Evolutionary conservation across 2,113 vertebrate genomes (phyloP).

Genomic region (Poecile atricapillus): DNA sequence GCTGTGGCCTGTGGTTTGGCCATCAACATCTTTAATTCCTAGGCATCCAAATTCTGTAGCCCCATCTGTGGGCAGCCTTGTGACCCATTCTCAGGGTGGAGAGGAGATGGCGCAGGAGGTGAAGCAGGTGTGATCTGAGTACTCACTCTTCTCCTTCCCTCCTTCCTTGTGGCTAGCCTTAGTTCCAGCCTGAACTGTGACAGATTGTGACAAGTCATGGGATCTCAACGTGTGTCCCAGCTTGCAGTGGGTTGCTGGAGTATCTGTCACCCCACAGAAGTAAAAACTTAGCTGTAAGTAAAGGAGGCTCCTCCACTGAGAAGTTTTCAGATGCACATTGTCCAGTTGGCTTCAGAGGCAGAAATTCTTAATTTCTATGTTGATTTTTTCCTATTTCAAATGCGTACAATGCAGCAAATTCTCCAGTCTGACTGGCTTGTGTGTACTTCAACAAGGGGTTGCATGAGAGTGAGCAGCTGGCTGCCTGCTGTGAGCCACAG

Average conservation of each 20-base stretch:
- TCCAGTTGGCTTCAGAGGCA: neutral
- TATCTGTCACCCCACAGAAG: neutral
- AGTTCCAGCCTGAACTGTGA: neutral
- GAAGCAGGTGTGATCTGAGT: neutral
- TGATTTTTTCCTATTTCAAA: conserved; percentile 8
- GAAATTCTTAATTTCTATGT: conserved; percentile 17
- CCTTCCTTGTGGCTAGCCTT: neutral
- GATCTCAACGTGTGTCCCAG: neutral
- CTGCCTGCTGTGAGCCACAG: neutral
- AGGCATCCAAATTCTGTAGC: neutral
- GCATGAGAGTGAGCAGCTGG: neutral
- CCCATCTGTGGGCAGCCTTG: neutral
- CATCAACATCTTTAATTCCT: neutral
- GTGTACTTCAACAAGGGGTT: neutral
- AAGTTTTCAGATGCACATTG: neutral
- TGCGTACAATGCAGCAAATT: neutral
- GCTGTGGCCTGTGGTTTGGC: neutral
- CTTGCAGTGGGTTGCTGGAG: rapidly evolving
- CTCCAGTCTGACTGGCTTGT: neutral
- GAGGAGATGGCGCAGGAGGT: rapidly evolving
- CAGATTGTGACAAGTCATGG: rapidly evolving
- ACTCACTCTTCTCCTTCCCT: neutral
- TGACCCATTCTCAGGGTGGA: neutral
- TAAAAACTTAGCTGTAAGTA: neutral
- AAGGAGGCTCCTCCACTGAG: neutral